Base-by-base conservation (phyloP, 2,888 invertebrate species). In the Lithophane ornitopus region DNA sequence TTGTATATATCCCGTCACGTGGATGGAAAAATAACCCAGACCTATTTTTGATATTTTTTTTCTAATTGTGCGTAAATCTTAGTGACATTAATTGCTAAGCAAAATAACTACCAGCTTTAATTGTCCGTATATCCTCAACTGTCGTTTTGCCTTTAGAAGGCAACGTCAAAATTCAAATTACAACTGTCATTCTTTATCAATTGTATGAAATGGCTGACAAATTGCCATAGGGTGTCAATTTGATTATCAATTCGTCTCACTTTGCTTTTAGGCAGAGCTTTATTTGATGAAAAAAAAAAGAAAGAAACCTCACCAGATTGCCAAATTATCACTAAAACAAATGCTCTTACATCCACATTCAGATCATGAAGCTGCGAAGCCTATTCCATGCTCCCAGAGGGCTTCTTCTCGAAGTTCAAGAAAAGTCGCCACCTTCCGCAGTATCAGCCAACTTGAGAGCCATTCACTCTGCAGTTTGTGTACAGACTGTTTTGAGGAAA, bases 321-420 rank as follows among this genome's bases (percentile, higher is more conserved):
- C 8, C 8, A 46, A 56, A 39, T 59, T 68, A 54, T 61, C 61
- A 58, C 28, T 19, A 69, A 75, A 80, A 85, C 74, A 81, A 86
- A 69, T 26, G 34, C 74, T 76, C 46, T 54, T 76, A 67, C 41
- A 82, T 34, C 0, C 34, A 34, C 34, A 34, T 86, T 84, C 71
- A 66, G 61, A 72, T 66, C 70, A 76, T 71, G 66, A 49, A 80
- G 71, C 66, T 49, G 61, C 28, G 62, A 71, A 74, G 65, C 73
- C 77, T 72, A n/a, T 44, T 67, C 63, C 76, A 74, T 44, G 70
- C 66, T 78, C 88, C 88, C 86, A 39, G 68, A 65, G 78, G 79
- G 19, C 44, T 19, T n/a, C 3, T 52, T n/a, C 11, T 3, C 52
- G 52, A 75, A 79, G 86, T 86, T 75, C 61, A 63, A 62, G 76